Base-by-base conservation (phyloP, 2,113 vertebrate species). In the Blennius ocellaris region DNA sequence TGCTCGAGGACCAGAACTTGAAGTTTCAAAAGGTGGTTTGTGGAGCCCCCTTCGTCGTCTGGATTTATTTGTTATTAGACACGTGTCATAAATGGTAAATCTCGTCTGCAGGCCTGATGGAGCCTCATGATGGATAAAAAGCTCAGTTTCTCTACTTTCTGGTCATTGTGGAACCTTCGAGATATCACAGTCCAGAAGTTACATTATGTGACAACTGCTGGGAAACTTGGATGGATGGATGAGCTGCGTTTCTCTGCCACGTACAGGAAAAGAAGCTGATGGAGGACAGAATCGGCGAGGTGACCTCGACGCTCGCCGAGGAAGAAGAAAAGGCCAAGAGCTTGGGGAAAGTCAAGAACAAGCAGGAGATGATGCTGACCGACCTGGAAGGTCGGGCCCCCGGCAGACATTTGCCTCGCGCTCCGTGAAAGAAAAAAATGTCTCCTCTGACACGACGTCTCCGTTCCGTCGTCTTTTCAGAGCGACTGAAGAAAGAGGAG, bases 321-420 rank as follows among this genome's bases (percentile, higher is more conserved):
- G 97, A 99, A 83, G 98, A 99, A 79, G 98, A 99, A 89, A 99
- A 99, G 87, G 96, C 97, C 54, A 99, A 99, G 86, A 99, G 97
- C 84, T 85, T 99, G 86, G 93, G 96, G 62, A 99, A 99, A 79
- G 84, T 96, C 73, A 97, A 96, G 86, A 99, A 99, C 90, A 99
- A 99, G 89, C 98, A 99, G 87, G 98, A 99, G 89, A 96, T 98
- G 92, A 97, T 99, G 97, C 96, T 99, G 93, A 95, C 94, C 0
- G 97, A 99, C 80, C 89, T 99, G 70, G 98, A 99, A 94, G 98
- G 98, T 99, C 83, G 90, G 63, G 1, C 12, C 2, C n/a, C 21
- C 21, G 21, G 21, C 11, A 11, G 11, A 11, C 6, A 7, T n/a
- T 4, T 48, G 6, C 6, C 3, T 1, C 45, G n/a, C 45, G 7